phyloP scores from a whole-genome alignment of 2,113 vertebrate species.

The Embiotoca jacksoni region DNA sequence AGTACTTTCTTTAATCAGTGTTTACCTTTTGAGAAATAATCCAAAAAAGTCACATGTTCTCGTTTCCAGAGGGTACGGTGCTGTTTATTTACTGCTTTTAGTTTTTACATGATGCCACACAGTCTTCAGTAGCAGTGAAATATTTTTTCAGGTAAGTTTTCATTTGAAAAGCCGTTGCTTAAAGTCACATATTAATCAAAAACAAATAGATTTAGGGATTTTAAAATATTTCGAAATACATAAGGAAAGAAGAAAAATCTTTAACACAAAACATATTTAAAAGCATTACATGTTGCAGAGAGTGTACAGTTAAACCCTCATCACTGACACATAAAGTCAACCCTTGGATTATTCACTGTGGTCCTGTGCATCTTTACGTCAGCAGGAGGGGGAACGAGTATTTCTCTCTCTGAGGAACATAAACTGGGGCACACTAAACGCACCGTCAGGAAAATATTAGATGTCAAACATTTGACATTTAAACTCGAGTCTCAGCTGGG shows the following conservation, averaged over 20 bases:
- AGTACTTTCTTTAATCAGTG: too few relatives aligned
- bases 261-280: not conserved
- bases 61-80: not conserved
- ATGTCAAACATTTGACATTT: conserved; percentile 46
- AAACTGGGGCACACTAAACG: conserved; percentile 7
- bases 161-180: not conserved
- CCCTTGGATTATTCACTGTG: not conserved
- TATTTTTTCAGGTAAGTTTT: not conserved
- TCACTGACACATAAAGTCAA: not conserved
- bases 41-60: not conserved
- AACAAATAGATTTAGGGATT: too few relatives aligned
- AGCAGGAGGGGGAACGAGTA: not conserved
- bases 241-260: not conserved
- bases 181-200: not conserved
- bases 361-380: conserved; percentile 9
- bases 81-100: conserved; percentile 2
- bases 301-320: not conserved
- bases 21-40: not conserved
- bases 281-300: not conserved
- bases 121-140: not conserved
- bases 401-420: conserved; percentile 1
- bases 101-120: not conserved
- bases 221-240: not conserved
- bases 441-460: not conserved
- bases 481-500: not conserved